These are phyloP conservation scores for Atherinosoma microstoma DNA, from an alignment of 2,797 vertebrate genomes.

Conservation along the genomic window DNA sequence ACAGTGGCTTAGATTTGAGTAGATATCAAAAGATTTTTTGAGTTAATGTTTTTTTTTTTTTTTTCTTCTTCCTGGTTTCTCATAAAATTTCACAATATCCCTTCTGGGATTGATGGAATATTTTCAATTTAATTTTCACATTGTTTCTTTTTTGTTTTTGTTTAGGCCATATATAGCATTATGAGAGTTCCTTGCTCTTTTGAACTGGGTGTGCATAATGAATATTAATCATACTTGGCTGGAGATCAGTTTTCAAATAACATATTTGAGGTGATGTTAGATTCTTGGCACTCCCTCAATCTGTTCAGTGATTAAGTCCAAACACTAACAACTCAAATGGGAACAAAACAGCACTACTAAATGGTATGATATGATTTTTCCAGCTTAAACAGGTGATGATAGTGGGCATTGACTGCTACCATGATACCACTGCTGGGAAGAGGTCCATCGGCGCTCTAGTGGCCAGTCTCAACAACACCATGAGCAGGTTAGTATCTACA, in stretches of 20 bases:
- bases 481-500: constrained; percentile 86
- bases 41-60: no score
- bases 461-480: constrained; percentile 90
- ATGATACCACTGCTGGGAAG: constrained; percentile 87
- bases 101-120: no score
- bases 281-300: not conserved
- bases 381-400: constrained; percentile 95
- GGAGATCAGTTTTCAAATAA: not conserved
- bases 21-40: no score
- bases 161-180: not conserved
- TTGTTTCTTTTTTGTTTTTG: not conserved
- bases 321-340: not conserved
- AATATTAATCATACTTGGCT: not conserved
- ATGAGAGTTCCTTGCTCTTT: no score
- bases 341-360: not conserved
- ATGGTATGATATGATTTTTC: constrained; percentile 21
- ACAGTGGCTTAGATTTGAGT: not conserved
- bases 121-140: no score
- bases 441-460: constrained; percentile 93
- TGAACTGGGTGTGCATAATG: no score
- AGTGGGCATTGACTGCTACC: constrained; percentile 95
- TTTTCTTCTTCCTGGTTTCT: no score
- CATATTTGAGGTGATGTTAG: no score
- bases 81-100: no score
- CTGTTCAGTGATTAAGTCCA: not conserved